These are phyloP conservation scores for Probosciger aterrimus DNA, from an alignment of 2,113 vertebrate species.

Conservation along the genomic window DNA sequence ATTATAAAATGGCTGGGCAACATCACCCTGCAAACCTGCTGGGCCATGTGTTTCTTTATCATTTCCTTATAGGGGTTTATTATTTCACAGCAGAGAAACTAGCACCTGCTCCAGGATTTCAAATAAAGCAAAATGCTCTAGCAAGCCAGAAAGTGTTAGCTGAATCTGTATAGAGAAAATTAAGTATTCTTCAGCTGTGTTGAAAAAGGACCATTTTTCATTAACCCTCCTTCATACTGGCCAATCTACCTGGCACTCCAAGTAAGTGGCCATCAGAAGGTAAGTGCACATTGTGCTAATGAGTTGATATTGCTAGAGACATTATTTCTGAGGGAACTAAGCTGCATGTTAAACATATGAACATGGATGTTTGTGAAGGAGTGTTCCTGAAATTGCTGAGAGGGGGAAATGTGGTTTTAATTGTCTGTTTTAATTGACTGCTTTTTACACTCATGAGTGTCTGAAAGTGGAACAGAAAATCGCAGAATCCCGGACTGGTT, in stretches of 20 bases:
- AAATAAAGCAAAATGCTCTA: neutral
- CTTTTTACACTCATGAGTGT: neutral
- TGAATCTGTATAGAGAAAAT: neutral
- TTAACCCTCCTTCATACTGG: neutral
- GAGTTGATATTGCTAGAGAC: neutral
- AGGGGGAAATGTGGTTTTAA: neutral
- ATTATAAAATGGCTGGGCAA: neutral
- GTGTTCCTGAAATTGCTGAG: neutral
- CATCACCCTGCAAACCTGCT: neutral
- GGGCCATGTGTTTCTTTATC: neutral
- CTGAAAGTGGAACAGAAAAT: neutral
- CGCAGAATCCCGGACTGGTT: neutral
- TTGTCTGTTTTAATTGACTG: neutral
- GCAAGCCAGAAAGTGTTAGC: neutral
- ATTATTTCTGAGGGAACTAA: neutral
- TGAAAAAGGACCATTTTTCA: neutral
- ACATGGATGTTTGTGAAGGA: neutral
- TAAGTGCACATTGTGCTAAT: neutral
- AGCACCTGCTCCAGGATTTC: neutral
- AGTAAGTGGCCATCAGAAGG: neutral
- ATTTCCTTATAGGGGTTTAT: neutral
- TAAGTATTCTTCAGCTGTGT: neutral
- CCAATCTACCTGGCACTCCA: neutral
- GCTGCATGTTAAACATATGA: neutral
- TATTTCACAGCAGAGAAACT: neutral